Base-by-base conservation (phyloP, 2,888 invertebrate genomes). In the Cetonia aurata region DNA sequence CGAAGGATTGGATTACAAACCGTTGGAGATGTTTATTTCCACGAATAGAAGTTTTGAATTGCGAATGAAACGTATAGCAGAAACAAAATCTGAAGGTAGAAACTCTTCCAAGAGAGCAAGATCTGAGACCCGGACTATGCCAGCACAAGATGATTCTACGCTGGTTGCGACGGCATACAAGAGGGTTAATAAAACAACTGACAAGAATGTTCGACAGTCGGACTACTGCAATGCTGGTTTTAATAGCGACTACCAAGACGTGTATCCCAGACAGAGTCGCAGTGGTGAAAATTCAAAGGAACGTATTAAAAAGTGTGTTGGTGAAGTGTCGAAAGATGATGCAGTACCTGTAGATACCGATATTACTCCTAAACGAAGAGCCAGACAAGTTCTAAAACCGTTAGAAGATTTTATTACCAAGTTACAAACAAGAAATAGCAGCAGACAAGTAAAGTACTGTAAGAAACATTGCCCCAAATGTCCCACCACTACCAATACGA, bases 1-100 rank as follows among this genome's bases (percentile, higher is more conserved):
- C 12, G 25, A 25, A 25, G 25, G 4, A 25, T 4, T 25, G 25
- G 3, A 25, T 25, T 44, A 60, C 15, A 9, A 42, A 15, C 59
- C 69, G n/a, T 53, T 69, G 10, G 60, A 53, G n/a, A 37, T n/a
- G n/a, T 60, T 69, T 8, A 48, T 69, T 13, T 25, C 44, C n/a
- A 44, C 42, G 12, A 69, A 69, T 46, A 37, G 53, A 3, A 69
- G 69, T 19, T 69, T 69, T 41, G 41, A 17, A 33, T 52, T 69
- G 17, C 50, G 33, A 13, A 6, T 69, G 60, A 69, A 69, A 41
- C 69, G 53, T 42, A 12, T 69, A 42, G 53, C 59, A 6, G 33
- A 37, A 33, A 48, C 15, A 13, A 69, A 52, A 41, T 69, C 60
- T 37, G 60, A 60, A 12, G n/a, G 53, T 31, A 19, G 52, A 25